phyloP scores from a whole-genome alignment of 2,888 invertebrate species.

The Himalopsyche kuldschensis region DNA sequence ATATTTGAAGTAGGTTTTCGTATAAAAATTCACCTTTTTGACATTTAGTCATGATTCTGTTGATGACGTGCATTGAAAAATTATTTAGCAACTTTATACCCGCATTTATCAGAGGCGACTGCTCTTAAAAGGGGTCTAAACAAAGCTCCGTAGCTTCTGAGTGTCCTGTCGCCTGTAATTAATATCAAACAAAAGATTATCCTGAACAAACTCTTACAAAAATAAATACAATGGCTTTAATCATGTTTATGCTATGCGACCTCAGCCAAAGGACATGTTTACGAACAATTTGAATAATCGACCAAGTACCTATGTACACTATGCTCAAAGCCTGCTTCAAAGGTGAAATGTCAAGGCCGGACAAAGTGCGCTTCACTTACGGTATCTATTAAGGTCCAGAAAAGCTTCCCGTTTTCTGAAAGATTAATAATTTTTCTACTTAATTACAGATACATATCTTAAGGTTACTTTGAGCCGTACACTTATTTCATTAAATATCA shows the following conservation, averaged over 20 bases:
- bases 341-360: conserved; percentile 25
- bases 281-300: conserved; percentile 34
- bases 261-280: conserved; percentile 18
- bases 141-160: background rate
- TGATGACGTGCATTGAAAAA: no score
- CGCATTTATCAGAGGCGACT: background rate
- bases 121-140: background rate
- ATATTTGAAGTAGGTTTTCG: no score
- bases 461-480: no score
- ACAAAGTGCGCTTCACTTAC: background rate
- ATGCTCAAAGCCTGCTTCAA: conserved; percentile 2
- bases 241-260: conserved; percentile 22
- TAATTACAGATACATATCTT: no score
- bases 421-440: background rate
- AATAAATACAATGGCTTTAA: conserved; percentile 20
- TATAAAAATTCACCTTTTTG: no score
- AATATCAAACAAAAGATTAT: conserved; percentile 6
- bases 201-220: background rate
- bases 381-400: background rate
- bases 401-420: background rate
- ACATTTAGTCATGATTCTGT: no score
- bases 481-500: no score
- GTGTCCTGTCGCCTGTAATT: background rate
- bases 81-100: background rate
- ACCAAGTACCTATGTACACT: conserved; percentile 16